These are phyloP conservation scores for Procambarus clarkii DNA, from an alignment of 1,140 invertebrate genomes.

Conservation along the genomic window DNA sequence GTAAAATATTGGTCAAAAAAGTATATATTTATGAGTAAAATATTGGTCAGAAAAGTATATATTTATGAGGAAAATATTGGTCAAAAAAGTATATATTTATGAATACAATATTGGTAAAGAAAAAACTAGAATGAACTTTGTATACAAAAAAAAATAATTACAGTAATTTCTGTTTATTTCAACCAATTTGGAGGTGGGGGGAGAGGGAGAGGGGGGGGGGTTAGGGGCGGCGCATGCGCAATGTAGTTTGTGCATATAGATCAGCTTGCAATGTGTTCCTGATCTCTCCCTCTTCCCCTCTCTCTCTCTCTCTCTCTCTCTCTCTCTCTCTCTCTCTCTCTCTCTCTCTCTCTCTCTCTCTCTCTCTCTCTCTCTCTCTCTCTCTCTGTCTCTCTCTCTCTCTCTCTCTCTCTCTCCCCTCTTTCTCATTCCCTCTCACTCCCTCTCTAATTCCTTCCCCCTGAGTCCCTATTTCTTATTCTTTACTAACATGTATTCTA, in stretches of 20 bases:
- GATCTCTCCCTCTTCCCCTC: not conserved
- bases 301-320: too few species aligned
- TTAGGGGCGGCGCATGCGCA: not conserved
- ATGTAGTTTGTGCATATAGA: slow-evolving; percentile 36
- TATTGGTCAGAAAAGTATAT: too few species aligned
- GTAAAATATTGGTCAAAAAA: too few species aligned
- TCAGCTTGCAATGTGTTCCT: slow-evolving; percentile 9
- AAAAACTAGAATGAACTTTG: too few species aligned
- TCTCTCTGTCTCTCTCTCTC: too few species aligned
- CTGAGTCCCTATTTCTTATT: too few species aligned
- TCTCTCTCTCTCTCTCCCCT: not conserved
- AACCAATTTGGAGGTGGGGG: not conserved
- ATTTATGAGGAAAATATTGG: too few species aligned
- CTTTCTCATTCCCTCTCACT: not conserved
- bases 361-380: not conserved
- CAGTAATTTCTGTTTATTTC: slow-evolving; percentile 4
- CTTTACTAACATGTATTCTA: too few species aligned
- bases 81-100: too few species aligned
- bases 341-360: not conserved
- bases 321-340: not conserved
- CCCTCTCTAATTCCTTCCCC: not conserved
- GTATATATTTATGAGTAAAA: too few species aligned
- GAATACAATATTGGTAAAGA: too few species aligned
- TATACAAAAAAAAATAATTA: too few species aligned
- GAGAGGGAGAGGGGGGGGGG: not conserved